Percentiles rank a stretch among this genome's conserved stretches.
These are phyloP conservation scores for Pristionchus pacificus DNA, from an alignment of 1,140 invertebrate genomes.

Conservation along the genomic window DNA sequence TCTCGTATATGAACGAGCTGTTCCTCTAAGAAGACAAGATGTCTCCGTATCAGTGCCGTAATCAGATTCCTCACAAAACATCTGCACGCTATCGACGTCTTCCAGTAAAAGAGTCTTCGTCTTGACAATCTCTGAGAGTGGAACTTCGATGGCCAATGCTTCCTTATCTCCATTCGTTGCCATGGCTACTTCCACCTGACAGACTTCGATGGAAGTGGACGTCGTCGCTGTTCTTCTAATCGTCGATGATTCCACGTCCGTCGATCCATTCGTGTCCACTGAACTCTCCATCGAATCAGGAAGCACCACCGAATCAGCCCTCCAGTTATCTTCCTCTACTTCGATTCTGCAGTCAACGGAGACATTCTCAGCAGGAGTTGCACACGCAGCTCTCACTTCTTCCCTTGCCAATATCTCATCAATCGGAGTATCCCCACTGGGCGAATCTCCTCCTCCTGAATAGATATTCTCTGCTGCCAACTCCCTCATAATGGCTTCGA, in stretches of 20 bases:
- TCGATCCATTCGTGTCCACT: background rate
- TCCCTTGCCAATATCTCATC: background rate
- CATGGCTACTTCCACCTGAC: background rate
- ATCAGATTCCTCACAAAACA: conserved; percentile 48
- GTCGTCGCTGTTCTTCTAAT: no score
- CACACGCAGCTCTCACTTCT: background rate
- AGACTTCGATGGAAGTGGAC: background rate
- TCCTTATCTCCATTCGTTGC: background rate
- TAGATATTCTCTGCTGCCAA: background rate
- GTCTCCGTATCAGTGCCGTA: conserved; percentile 39
- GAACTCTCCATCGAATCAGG: background rate
- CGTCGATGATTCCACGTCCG: background rate
- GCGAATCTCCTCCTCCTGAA: background rate
- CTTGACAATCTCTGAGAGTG: background rate
- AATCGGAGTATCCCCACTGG: background rate
- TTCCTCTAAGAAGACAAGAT: conserved; percentile 16
- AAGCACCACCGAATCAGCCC: background rate
- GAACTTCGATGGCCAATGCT: background rate
- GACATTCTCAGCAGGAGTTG: conserved; percentile 5
- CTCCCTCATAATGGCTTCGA: background rate
- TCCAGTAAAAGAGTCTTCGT: conserved; percentile 9
- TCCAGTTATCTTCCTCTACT: background rate
- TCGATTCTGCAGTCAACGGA: background rate
- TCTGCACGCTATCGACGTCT: conserved; percentile 38
- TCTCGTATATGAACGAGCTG: background rate